Evolutionary conservation across 1,140 invertebrate genomes (phyloP).

Genomic region (Anthonomus grandis): DNA sequence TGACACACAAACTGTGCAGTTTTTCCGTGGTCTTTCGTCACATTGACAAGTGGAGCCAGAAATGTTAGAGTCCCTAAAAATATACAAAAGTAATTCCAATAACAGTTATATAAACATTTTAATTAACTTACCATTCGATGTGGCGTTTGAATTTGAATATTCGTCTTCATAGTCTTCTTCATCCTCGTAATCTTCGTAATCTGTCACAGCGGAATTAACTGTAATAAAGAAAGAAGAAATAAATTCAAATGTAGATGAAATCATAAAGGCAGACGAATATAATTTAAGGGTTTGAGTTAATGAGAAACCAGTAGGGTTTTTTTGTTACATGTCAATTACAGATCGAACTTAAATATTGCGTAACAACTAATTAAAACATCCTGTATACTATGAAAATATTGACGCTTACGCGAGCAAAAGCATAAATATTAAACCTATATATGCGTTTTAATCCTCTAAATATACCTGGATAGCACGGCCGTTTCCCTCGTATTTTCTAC

Average conservation of each 20-base stretch:
- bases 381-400: no score
- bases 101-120: background rate
- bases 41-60: constrained; percentile 54
- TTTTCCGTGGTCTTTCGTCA: constrained; percentile 62
- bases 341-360: no score
- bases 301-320: no score
- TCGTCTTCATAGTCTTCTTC: constrained; percentile 37
- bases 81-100: no score
- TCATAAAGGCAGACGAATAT: no score
- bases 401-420: no score
- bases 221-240: constrained; percentile 8
- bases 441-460: no score
- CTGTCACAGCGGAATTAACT: background rate
- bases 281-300: no score
- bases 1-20: constrained; percentile 64
- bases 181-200: constrained; percentile 15
- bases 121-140: constrained; percentile 34
- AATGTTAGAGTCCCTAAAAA: constrained; percentile 48
- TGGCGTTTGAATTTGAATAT: constrained; percentile 31
- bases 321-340: no score
- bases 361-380: no score
- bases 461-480: background rate
- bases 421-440: no score
- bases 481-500: background rate
- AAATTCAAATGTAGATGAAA: no score